Percentiles rank a stretch among this genome's conserved stretches.
Evolutionary conservation across 2,888 invertebrate species (phyloP).

Genomic region (Cynaeus angustus): DNA sequence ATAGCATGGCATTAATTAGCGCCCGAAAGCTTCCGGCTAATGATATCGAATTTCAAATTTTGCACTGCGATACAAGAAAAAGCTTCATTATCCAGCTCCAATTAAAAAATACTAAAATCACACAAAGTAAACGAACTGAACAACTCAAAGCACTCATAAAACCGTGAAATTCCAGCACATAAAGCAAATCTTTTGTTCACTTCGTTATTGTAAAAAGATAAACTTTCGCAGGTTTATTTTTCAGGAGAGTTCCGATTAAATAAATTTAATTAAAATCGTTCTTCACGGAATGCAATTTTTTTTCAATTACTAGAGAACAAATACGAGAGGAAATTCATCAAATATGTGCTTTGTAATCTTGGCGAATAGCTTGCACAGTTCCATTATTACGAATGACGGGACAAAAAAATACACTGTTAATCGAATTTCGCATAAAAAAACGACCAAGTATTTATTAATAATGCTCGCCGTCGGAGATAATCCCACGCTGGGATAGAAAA

Average conservation of each 20-base stretch:
- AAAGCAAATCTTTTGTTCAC: slow-evolving; percentile 39
- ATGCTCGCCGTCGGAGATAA: neutral
- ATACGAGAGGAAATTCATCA: slow-evolving; percentile 34
- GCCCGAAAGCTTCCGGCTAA: slow-evolving; percentile 20
- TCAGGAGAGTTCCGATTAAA: slow-evolving; percentile 26
- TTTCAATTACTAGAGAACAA: slow-evolving; percentile 21
- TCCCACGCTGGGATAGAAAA: neutral
- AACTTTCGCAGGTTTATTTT: slow-evolving; percentile 34
- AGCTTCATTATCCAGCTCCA: neutral
- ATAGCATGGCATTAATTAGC: slow-evolving; percentile 45
- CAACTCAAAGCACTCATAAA: slow-evolving; percentile 19
- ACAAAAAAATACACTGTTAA: slow-evolving; percentile 31
- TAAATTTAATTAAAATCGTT: slow-evolving; percentile 39
- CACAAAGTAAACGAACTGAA: slow-evolving; percentile 24
- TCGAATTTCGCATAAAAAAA: slow-evolving; percentile 27
- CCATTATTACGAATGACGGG: slow-evolving; percentile 32
- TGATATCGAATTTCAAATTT: slow-evolving; percentile 2
- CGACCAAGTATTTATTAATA: slow-evolving; percentile 29
- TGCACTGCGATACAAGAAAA: neutral
- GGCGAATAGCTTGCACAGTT: slow-evolving; percentile 35
- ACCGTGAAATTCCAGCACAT: slow-evolving; percentile 28
- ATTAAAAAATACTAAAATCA: slow-evolving; percentile 33
- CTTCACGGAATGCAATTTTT: slow-evolving; percentile 22
- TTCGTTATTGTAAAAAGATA: slow-evolving; percentile 40
- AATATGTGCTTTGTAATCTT: slow-evolving; percentile 38